Base-by-base conservation (phyloP, 2,888 invertebrate species). In the Leptopilina myrica region DNA sequence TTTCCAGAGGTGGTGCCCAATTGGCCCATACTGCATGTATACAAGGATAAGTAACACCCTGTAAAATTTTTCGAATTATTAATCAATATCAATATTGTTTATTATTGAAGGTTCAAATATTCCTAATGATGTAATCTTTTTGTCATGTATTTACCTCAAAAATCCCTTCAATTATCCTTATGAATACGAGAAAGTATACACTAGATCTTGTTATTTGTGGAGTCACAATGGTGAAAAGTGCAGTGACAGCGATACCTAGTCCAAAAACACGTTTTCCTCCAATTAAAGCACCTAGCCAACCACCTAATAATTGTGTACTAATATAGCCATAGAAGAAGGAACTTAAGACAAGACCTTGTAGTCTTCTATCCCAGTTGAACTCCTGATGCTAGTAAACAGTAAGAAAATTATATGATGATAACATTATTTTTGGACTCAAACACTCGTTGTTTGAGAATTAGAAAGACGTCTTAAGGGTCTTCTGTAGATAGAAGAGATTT, bases 251-350 rank as follows among this genome's bases (percentile, higher is more conserved):
- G 56, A 97, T 95, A 15, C 97, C 97, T 81, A 95, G 92, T 40
- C 96, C 97, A 90, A 96, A 96, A 15, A 96, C 94, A 86, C 95
- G 94, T 93, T 97, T 97, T 81, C 98, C 98, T 84, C 98, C 98
- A 89, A 97, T 94, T 90, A 94, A 95, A 85, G 96, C 94, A 4
- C 97, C 96, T 75, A 98, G 92, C 94, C 95, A 96, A 73, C 97
- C 97, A 0, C 97, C 97, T 0, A 96, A 93, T 64, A 97, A 92
- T 91, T 96, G 97, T 0, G 97, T 97, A 79, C 96, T 91, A 79
- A 97, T 94, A 92, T 98, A 98, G 0, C 97, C 97, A 89, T 97
- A 97, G 93, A 98, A 98, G 92, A 98, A 98, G 0, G 97, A 96
- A 87, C 97, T 96, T 76, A 98, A 92, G 49, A 98, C 94, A 76